A percentile compares a stretch with the other conserved stretches of the same genome.
These are phyloP conservation scores for Myrmecobius fasciatus DNA, from an alignment of 2,113 vertebrate species.

Conservation along the genomic window DNA sequence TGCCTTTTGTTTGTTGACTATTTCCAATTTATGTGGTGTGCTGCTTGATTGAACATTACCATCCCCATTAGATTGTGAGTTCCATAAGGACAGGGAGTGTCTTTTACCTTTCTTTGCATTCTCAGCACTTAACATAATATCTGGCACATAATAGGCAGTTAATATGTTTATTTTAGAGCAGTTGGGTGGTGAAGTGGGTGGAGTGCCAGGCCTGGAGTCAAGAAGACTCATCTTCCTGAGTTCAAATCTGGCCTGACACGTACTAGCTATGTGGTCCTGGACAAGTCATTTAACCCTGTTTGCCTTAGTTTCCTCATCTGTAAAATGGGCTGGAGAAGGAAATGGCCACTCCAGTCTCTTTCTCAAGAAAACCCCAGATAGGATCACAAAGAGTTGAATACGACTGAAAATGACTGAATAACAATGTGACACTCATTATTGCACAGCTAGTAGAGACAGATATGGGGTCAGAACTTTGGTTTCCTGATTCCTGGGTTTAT, in stretches of 20 bases:
- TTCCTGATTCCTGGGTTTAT: neutral
- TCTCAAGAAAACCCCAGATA: neutral
- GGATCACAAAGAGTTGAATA: neutral
- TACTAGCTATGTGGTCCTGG: neutral
- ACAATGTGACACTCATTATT: neutral
- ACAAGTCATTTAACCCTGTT: neutral
- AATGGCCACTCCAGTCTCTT: neutral
- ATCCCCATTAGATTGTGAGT: neutral
- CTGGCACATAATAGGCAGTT: no score
- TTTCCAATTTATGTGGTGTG: neutral
- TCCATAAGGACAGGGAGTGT: no score
- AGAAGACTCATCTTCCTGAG: no score
- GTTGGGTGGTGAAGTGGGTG: no score
- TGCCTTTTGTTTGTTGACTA: neutral
- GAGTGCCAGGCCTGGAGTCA: no score
- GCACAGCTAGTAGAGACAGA: neutral
- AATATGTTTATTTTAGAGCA: neutral
- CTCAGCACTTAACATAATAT: neutral
- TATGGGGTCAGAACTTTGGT: neutral
- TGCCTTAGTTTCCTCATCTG: neutral
- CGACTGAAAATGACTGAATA: no score
- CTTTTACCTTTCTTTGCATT: neutral
- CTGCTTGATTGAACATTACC: neutral
- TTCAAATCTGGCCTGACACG: neutral
- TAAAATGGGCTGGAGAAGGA: neutral